Conservation (phyloP, 2,113 vertebrate species). For the Jacana jacana region DNA sequence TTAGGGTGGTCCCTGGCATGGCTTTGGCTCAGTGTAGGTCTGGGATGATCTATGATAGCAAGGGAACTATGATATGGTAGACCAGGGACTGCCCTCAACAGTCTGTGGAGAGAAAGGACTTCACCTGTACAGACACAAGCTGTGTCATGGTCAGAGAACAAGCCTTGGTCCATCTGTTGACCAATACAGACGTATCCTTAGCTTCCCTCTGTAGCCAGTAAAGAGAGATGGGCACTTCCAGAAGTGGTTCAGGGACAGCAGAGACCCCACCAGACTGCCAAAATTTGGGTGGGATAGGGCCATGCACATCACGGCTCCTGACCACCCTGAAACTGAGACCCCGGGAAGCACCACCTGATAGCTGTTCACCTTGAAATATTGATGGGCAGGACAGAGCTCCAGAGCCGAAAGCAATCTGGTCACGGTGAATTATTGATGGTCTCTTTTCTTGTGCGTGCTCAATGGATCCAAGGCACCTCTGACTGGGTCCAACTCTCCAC, state of each 20-base stretch:
- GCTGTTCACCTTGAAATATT: constrained; percentile 35
- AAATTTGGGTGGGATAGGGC: background rate
- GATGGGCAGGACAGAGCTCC: background rate
- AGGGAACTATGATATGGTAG: background rate
- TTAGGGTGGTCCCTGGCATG: background rate
- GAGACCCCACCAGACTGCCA: background rate
- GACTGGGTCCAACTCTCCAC: background rate
- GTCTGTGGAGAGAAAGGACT: background rate
- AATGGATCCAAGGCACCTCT: background rate
- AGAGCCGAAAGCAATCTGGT: constrained; percentile 10
- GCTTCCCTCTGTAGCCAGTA: background rate
- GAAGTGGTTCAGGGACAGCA: background rate
- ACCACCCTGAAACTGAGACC: background rate
- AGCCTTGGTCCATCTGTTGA: background rate
- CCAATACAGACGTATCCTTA: fast-evolving
- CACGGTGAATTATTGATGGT: constrained; percentile 13
- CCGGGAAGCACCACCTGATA: background rate
- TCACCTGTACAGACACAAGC: background rate
- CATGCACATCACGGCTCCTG: background rate
- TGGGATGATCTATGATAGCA: background rate
- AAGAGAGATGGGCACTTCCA: background rate
- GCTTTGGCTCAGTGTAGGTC: background rate
- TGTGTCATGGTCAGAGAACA: background rate
- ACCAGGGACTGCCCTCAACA: background rate
- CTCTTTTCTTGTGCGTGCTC: background rate